A percentile compares a stretch with the other conserved stretches of the same genome.
phyloP scores from a whole-genome alignment of 2,797 vertebrate species.

The Australoheros facetus region DNA sequence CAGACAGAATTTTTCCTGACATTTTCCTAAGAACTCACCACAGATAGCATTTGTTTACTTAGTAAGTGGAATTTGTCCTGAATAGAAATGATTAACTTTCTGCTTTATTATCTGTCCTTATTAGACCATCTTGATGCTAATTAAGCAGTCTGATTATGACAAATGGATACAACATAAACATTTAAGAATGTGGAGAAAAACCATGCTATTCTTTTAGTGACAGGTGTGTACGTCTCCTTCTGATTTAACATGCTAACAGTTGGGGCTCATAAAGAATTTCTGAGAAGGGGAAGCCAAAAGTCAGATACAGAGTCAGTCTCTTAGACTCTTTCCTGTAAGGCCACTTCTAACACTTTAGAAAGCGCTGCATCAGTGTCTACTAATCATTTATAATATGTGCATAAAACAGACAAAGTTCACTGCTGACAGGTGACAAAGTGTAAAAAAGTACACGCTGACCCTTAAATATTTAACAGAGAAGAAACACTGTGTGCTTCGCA shows the following conservation, averaged over 20 bases:
- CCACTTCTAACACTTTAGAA: slow-evolving; percentile 41
- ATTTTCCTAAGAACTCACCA: slow-evolving; percentile 13
- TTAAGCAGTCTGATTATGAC: slow-evolving; percentile 36
- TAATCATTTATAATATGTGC: slow-evolving; percentile 17
- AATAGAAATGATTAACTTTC: slow-evolving; percentile 30
- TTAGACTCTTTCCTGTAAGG: slow-evolving; percentile 37
- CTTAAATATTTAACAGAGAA: slow-evolving; percentile 18
- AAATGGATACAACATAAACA: slow-evolving; percentile 41
- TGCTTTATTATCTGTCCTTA: not conserved
- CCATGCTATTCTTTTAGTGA: slow-evolving; percentile 32
- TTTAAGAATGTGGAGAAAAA: slow-evolving; percentile 37
- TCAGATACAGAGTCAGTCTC: slow-evolving; percentile 31
- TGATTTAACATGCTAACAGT: slow-evolving; percentile 59
- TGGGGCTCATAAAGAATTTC: slow-evolving; percentile 18
- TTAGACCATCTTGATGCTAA: slow-evolving; percentile 24
- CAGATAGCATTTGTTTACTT: slow-evolving; percentile 25
- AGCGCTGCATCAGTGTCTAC: slow-evolving; percentile 14
- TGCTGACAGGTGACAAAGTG: slow-evolving; percentile 28
- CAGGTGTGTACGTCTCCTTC: slow-evolving; percentile 54
- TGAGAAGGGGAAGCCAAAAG: slow-evolving; percentile 22
- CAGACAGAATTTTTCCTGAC: slow-evolving; percentile 12
- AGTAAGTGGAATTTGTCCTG: slow-evolving; percentile 24
- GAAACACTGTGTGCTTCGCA: slow-evolving; percentile 14
- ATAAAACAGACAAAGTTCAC: slow-evolving; percentile 28
- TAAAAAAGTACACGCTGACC: not conserved